These are phyloP conservation scores for Incurvaria masculella DNA, from an alignment of 2,888 invertebrate species.

Conservation along the genomic window DNA sequence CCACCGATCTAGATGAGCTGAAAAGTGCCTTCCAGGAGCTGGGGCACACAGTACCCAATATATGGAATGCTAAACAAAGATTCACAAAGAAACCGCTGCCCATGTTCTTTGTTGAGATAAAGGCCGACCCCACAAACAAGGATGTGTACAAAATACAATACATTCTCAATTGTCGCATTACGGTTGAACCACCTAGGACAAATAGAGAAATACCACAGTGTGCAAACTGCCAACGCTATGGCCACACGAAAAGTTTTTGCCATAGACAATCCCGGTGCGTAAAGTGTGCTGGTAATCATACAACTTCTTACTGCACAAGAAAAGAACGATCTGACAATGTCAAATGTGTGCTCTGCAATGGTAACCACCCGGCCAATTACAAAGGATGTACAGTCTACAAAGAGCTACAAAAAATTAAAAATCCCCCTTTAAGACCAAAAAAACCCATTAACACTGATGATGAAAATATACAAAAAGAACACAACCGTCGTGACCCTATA, in stretches of 20 bases:
- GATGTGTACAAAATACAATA: background rate
- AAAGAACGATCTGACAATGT: slow-evolving; percentile 15
- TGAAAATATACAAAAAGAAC: too few species aligned
- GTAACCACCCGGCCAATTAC: slow-evolving; percentile 19
- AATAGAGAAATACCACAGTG: slow-evolving; percentile 16
- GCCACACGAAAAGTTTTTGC: slow-evolving; percentile 18
- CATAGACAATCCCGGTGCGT: slow-evolving; percentile 15
- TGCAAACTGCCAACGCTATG: slow-evolving; percentile 17
- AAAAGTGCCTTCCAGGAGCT: background rate
- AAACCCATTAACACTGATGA: too few species aligned
- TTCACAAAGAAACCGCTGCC: background rate
- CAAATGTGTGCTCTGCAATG: slow-evolving; percentile 17
- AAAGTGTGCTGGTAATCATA: slow-evolving; percentile 16
- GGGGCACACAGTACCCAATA: background rate
- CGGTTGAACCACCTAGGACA: slow-evolving; percentile 15
- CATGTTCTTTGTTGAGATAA: background rate
- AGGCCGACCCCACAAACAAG: background rate
- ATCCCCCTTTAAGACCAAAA: background rate
- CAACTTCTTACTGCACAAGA: slow-evolving; percentile 7
- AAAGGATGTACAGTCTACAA: slow-evolving; percentile 15
- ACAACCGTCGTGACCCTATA: too few species aligned
- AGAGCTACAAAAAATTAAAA: slow-evolving; percentile 13
- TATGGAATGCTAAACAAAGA: background rate
- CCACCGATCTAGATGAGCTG: background rate
- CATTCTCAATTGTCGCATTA: slow-evolving; percentile 7